Percentiles rank a stretch among this genome's conserved stretches.
phyloP scores from a whole-genome alignment of 2,113 vertebrate genomes.

The Ceyx cyanopectus region DNA sequence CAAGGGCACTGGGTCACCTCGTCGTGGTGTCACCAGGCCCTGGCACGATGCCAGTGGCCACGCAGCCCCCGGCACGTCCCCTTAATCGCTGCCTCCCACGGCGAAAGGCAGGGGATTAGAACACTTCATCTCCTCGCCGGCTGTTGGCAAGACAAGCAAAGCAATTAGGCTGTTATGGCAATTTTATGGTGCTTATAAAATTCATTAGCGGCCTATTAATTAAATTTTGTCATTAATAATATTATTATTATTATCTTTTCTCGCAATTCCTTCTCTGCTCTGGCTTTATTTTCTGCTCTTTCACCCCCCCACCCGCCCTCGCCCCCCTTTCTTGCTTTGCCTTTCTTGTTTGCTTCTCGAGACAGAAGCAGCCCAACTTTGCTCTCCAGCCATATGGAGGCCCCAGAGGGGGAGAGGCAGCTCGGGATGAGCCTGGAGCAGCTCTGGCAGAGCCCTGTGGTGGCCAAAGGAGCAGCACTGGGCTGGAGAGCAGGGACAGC shows the following conservation, averaged over 20 bases:
- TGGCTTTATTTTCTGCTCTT: not conserved
- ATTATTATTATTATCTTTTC: not conserved
- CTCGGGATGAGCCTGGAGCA: not conserved
- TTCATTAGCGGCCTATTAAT: constrained; percentile 43
- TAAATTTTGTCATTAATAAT: constrained; percentile 34
- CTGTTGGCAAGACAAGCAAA: constrained; percentile 32
- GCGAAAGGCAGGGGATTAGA: not conserved
- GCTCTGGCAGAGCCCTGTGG: rapidly evolving
- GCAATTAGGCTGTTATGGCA: constrained; percentile 58
- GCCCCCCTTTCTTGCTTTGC: not conserved
- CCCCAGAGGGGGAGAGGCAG: not conserved
- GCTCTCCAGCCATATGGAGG: not conserved
- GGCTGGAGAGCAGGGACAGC: not conserved
- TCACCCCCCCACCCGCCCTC: too few species aligned
- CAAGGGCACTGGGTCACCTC: not conserved
- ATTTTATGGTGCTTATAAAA: constrained; percentile 66
- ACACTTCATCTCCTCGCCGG: not conserved
- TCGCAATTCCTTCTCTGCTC: not conserved
- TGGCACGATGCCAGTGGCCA: not conserved
- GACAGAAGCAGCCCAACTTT: not conserved
- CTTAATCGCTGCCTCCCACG: not conserved
- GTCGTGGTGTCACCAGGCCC: rapidly evolving
- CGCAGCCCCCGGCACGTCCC: not conserved
- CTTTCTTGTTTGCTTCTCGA: not conserved
- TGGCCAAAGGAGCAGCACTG: not conserved